Percentiles rank a stretch among this genome's conserved stretches.
Conservation (phyloP, 2,113 vertebrate genomes). For the Anoura caudifer region DNA sequence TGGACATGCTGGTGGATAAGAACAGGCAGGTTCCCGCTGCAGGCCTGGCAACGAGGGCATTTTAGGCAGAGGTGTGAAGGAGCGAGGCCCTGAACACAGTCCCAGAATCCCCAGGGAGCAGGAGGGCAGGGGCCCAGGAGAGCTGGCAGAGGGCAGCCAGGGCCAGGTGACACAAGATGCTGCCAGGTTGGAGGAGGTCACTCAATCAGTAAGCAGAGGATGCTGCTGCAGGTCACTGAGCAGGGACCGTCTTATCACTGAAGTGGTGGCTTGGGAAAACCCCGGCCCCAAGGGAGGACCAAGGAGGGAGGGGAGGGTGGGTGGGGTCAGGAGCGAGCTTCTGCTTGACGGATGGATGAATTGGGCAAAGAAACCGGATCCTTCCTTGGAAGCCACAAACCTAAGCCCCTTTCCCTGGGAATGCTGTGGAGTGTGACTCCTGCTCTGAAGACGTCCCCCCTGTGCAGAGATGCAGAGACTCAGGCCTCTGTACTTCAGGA, state of each 20-base stretch:
- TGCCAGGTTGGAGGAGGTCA: background rate
- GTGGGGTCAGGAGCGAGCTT: fast-evolving
- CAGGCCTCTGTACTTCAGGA: background rate
- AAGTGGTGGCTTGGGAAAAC: background rate
- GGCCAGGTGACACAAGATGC: background rate
- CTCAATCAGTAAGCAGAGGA: background rate
- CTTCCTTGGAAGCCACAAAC: background rate
- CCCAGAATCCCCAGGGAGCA: background rate
- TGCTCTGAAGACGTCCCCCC: background rate
- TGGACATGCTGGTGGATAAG: background rate
- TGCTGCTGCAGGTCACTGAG: background rate
- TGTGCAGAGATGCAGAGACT: no score
- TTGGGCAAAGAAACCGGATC: background rate
- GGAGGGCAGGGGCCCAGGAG: background rate
- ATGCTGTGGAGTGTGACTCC: background rate
- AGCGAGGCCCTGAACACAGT: background rate
- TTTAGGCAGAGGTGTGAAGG: background rate
- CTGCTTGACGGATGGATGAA: background rate
- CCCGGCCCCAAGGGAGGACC: background rate
- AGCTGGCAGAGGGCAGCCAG: background rate
- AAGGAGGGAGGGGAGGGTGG: background rate
- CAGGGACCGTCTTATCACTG: fast-evolving
- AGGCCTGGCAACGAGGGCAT: background rate
- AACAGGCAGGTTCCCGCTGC: background rate
- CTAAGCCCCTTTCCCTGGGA: background rate